Evolutionary conservation across 2,888 invertebrate genomes (phyloP), one percentile per base, ranked within the genome.

Genomic region (Drosophila vallismaia): DNA sequence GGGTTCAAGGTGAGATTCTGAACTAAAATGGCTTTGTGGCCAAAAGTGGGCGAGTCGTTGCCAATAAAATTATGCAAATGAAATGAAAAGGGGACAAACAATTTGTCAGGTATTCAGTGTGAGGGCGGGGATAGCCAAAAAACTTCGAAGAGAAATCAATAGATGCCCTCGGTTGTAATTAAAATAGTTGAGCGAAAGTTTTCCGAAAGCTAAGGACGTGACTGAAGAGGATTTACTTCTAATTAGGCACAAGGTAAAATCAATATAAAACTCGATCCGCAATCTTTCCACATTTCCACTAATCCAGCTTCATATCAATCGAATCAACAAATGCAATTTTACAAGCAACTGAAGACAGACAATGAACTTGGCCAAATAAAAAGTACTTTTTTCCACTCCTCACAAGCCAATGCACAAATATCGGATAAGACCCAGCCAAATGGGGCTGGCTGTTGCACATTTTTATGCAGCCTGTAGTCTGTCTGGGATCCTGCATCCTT

Each of bases 1-100:
- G 60, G 64, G 84, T 78, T 87, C 85, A 83, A 87, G 82, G 85
- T 83, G 83, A 75, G 71, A 69, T 69, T 66, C 57, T 69, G 70
- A 58, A 57, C 73, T 63, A 74, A 36, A 36, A 36, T 42, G 64
- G 60, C 24, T 38, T 14, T 14, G 28, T 6, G 38, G 64, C 53
- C 53, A 36, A 40, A 69, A 69, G 45, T 53, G 69, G 38, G 19
- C 9, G 31, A n/a, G 28, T 36, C n/a, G 64, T 71, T 64, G 51
- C 55, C 71, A 67, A 45, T 56, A 70, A 71, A 74, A 73, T 76
- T 82, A 88, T 86, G 88, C 74, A 87, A 87, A 83, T 85, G 71
- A 72, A n/a, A 83, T 85, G 71, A 72, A n/a, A 28, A 31, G 44
- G 51, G 55, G 49, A 14, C 69, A 54, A 74, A 72, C 79, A 76